Evolutionary conservation across 2,888 invertebrate genomes (phyloP).

Genomic region (Pilophorus perplexus): DNA sequence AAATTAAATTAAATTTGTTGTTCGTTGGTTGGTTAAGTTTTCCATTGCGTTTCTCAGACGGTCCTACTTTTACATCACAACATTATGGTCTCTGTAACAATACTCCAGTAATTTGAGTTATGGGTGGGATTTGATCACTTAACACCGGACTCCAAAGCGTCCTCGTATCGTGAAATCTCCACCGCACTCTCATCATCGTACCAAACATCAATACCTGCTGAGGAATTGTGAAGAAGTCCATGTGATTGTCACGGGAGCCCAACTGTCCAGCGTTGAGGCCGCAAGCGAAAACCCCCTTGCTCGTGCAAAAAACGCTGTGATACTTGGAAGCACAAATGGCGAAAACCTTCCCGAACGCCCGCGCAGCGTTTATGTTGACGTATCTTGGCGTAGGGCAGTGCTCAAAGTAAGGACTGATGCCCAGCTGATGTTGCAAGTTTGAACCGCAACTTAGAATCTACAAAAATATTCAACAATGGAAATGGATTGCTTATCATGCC

Average conservation of each 20-base stretch:
- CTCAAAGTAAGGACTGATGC: slow-evolving; percentile 54
- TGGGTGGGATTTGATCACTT: too few relatives aligned
- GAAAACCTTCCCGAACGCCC: slow-evolving; percentile 48
- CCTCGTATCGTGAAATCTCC: too few relatives aligned
- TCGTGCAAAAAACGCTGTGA: slow-evolving; percentile 61
- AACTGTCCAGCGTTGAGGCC: slow-evolving; percentile 62
- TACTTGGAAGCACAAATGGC: slow-evolving; percentile 67
- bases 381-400: slow-evolving; percentile 7
- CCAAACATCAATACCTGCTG: slow-evolving; percentile 24
- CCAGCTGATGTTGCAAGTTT: slow-evolving; percentile 65
- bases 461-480: background rate
- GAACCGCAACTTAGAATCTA: slow-evolving; percentile 63
- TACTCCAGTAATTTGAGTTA: too few relatives aligned
- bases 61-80: too few relatives aligned
- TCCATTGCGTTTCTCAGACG: too few relatives aligned
- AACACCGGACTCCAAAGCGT: too few relatives aligned
- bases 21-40: too few relatives aligned
- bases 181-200: too few relatives aligned
- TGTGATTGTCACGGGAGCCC: slow-evolving; percentile 15
- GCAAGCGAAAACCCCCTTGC: slow-evolving; percentile 62
- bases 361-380: slow-evolving; percentile 20
- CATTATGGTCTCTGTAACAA: too few relatives aligned
- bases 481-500: too few relatives aligned
- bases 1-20: too few relatives aligned
- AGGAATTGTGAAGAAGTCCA: slow-evolving; percentile 31